Evolutionary conservation across 2,888 invertebrate species (phyloP).

Genomic region (Ochlodes sylvanus): DNA sequence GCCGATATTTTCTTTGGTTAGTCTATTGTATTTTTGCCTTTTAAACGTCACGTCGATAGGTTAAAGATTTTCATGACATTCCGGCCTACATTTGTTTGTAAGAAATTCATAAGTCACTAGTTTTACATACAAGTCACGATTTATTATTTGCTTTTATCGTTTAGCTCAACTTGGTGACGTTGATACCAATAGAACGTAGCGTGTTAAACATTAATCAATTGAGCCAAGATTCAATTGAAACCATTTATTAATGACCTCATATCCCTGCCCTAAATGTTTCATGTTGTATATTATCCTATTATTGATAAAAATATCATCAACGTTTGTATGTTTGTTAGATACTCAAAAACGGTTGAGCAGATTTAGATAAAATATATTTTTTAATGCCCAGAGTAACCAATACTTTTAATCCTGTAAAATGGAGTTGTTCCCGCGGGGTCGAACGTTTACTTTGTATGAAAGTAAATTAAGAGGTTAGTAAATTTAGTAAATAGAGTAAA

Average conservation of each 20-base stretch:
- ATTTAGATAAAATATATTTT: no score
- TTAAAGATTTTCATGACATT: background rate
- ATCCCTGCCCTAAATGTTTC: background rate
- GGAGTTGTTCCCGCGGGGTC: no score
- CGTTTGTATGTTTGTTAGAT: no score
- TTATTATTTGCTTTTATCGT: background rate
- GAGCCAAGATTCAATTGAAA: background rate
- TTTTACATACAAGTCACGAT: background rate
- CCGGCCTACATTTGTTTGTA: background rate
- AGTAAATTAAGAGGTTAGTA: no score
- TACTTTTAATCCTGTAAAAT: no score
- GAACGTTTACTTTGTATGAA: no score
- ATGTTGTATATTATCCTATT: no score
- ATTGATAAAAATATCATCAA: no score
- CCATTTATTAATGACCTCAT: background rate
- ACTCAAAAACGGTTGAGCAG: no score
- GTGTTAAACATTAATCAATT: background rate
- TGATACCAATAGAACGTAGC: background rate
- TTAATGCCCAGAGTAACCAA: no score
- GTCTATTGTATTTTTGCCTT: background rate
- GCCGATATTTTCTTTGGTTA: no score
- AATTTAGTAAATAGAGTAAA: no score
- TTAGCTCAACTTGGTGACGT: background rate
- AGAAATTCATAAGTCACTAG: slow-evolving; percentile 6
- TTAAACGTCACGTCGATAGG: background rate